phyloP scores from a whole-genome alignment of 1,140 invertebrate genomes.

The Agrypnia vestita region DNA sequence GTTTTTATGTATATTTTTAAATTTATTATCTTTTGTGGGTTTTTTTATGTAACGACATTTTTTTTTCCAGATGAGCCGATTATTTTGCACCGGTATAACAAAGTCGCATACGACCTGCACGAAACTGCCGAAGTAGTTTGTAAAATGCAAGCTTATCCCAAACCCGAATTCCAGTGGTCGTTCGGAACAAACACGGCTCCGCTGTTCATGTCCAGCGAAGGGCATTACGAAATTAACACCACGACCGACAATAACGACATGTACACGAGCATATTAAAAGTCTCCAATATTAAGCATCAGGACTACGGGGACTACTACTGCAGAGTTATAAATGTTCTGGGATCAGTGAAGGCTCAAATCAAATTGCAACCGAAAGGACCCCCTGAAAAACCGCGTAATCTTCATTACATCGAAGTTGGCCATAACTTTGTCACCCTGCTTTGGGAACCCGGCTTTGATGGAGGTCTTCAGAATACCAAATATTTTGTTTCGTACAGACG shows the following conservation, averaged over 20 bases:
- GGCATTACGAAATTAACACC: conserved; percentile 88
- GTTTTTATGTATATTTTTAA: too few relatives aligned
- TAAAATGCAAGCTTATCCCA: conserved; percentile 92
- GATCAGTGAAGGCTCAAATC: conserved; percentile 84
- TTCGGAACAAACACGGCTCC: conserved; percentile 82
- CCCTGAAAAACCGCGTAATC: conserved; percentile 85
- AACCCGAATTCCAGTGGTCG: conserved; percentile 94
- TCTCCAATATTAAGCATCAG: conserved; percentile 82
- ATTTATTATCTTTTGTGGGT: not conserved
- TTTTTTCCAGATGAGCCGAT: conserved; percentile 84
- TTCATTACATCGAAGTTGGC: conserved; percentile 80
- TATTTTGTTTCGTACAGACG: conserved; percentile 87
- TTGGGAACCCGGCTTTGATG: conserved; percentile 93
- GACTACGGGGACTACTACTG: conserved; percentile 95
- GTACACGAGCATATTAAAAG: conserved; percentile 85
- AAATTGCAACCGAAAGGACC: conserved; percentile 87
- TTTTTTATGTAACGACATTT: conserved; percentile 1
- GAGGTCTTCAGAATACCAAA: conserved; percentile 87
- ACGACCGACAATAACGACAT: conserved; percentile 88
- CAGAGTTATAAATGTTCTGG: conserved; percentile 84
- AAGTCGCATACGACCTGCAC: conserved; percentile 89
- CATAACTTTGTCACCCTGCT: conserved; percentile 84
- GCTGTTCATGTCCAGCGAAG: conserved; percentile 84
- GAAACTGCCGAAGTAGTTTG: conserved; percentile 91
- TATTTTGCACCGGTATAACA: conserved; percentile 87